Conservation (phyloP, 2,113 vertebrate genomes). For the Kryptolebias marmoratus region DNA sequence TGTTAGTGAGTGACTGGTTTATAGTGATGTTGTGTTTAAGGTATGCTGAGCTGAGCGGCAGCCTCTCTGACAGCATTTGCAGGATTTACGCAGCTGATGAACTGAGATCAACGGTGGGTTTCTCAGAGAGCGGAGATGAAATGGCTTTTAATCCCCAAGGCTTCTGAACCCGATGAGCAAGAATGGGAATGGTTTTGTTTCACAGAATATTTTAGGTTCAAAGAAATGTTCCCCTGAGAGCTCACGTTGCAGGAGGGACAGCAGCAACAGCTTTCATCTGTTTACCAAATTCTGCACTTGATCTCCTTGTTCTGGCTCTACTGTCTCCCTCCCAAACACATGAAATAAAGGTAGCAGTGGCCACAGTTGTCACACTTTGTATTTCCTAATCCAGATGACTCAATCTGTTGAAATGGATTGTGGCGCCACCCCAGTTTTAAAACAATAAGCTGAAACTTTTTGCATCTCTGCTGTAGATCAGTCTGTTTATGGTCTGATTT, state of each 20-base stretch:
- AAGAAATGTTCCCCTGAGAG: conserved; percentile 3
- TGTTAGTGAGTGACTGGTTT: neutral
- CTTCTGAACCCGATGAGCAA: neutral
- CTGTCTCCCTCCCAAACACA: too few relatives aligned
- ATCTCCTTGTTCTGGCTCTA: neutral
- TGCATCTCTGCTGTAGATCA: neutral
- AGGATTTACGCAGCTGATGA: neutral
- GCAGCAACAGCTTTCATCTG: neutral
- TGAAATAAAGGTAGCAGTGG: neutral
- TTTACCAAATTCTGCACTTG: neutral
- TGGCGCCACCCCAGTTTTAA: neutral
- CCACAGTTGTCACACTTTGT: neutral
- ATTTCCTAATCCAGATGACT: neutral
- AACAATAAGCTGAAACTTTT: neutral
- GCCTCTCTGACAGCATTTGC: neutral
- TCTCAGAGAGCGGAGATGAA: neutral
- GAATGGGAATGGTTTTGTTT: neutral
- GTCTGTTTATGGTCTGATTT: too few relatives aligned
- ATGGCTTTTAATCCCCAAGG: neutral
- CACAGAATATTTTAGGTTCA: neutral
- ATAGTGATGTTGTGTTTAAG: neutral
- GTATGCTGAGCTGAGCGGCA: neutral
- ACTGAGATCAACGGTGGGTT: neutral
- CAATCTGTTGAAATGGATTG: conserved; percentile 3
- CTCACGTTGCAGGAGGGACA: conserved; percentile 1